Base-by-base conservation (phyloP, 2,113 vertebrate genomes). In the Mola mola region DNA sequence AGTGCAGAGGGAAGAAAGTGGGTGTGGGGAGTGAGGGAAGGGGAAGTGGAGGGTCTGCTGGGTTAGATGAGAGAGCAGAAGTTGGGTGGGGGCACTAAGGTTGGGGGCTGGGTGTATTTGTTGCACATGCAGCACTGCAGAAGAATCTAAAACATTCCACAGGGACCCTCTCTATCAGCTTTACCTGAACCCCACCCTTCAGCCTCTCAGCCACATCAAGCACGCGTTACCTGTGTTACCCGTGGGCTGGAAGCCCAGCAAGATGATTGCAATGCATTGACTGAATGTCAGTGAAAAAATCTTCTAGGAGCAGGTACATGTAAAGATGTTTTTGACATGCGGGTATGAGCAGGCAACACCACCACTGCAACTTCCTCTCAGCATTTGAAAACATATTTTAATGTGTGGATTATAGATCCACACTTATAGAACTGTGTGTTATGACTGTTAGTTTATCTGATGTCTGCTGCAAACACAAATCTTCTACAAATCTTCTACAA, bases 71-170 rank as follows among this genome's bases (percentile, higher is more conserved):
- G 43, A 43, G 33, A 42, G 17, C 26, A 47, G 19, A 68, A 22
- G 26, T 42, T 64, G 31, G 21, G 59, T 64, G 37, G 52, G 61
- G 47, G 58, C 43, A 40, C 12, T 29, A 8, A 46, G 25, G 34
- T 53, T 55, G 31, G 58, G 48, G 41, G 64, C 38, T 55, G 40
- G 41, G 44, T 60, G 49, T 43, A 56, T 69, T 62, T 31, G 36
- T 19, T 41, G 48, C 53, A 37, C 48, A 61, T 13, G 52, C 46
- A 42, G 22, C 3, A 22, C 63, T 65, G 53, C 16, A 51, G 43
- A 74, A 43, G 72, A 90, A 87, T 82, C 65, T 60, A 40, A 87
- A 78, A 87, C 55, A 91, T 92, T 87, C 78, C 64, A 20, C 22
- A 41, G 42, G 75, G 60, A 81, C 78, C 85, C 13, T 64, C 28